Evolutionary conservation across 2,888 invertebrate genomes (phyloP).

Genomic region (Cheilosia pagana): DNA sequence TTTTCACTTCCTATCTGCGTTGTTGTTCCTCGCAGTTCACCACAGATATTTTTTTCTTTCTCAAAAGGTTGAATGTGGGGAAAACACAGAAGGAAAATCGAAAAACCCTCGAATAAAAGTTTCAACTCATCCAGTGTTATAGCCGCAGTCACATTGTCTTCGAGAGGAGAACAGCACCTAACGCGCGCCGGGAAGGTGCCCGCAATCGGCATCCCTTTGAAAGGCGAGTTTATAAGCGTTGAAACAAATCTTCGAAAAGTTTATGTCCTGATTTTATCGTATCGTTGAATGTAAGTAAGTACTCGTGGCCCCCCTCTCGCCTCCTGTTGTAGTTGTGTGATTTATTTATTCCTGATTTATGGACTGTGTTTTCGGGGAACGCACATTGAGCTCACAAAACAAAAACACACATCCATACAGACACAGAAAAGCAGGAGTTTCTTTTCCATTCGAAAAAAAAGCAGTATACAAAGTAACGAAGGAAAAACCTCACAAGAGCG

Average conservation of each 20-base stretch:
- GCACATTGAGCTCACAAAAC: slow-evolving; percentile 7
- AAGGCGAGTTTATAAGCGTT: slow-evolving; percentile 62
- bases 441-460: slow-evolving; percentile 26
- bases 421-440: slow-evolving; percentile 6
- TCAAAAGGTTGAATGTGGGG: slow-evolving; percentile 15
- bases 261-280: slow-evolving; percentile 58
- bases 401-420: too few species aligned
- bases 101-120: slow-evolving; percentile 52
- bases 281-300: slow-evolving; percentile 53
- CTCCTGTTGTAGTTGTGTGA: slow-evolving; percentile 30
- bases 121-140: slow-evolving; percentile 45
- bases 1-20: slow-evolving; percentile 22
- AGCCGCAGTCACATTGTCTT: slow-evolving; percentile 50
- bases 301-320: slow-evolving; percentile 2
- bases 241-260: slow-evolving; percentile 57
- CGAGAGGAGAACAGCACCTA: slow-evolving; percentile 18
- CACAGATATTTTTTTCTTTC: slow-evolving; percentile 39
- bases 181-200: slow-evolving; percentile 17
- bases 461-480: slow-evolving; percentile 17
- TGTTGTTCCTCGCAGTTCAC: slow-evolving; percentile 38
- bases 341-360: slow-evolving; percentile 60
- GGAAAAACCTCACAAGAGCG: not conserved
- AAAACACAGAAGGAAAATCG: slow-evolving; percentile 4
- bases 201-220: slow-evolving; percentile 2
- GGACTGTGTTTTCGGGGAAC: slow-evolving; percentile 38